These are phyloP conservation scores for Dromiciops gliroides DNA, from an alignment of 2,113 vertebrate genomes.

Conservation along the genomic window DNA sequence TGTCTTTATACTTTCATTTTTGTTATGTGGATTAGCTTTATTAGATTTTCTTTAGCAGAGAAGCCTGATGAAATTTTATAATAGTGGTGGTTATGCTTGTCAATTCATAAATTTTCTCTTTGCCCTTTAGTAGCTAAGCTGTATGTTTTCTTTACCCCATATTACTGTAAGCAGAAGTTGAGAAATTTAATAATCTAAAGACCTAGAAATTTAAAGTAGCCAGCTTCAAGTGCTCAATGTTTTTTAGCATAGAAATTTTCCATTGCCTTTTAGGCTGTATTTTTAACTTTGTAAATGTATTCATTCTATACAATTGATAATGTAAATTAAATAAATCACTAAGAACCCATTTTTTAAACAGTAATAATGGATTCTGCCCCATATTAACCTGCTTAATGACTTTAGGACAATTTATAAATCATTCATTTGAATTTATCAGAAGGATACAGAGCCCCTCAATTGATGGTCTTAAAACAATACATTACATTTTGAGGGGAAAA, in stretches of 20 bases:
- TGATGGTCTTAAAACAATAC: slow-evolving; percentile 1
- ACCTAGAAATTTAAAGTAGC: slow-evolving; percentile 27
- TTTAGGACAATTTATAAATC: slow-evolving; percentile 40
- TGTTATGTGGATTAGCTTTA: slow-evolving; percentile 23
- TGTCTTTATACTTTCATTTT: slow-evolving; percentile 51
- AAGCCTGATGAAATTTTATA: slow-evolving; percentile 30
- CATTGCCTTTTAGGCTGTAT: slow-evolving; percentile 31
- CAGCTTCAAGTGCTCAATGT: slow-evolving; percentile 30
- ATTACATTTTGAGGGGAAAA: neutral
- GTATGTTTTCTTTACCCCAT: slow-evolving; percentile 44
- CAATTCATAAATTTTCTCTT: slow-evolving; percentile 36
- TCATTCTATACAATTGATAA: slow-evolving; percentile 16
- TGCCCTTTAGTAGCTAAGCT: slow-evolving; percentile 15
- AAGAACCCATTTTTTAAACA: slow-evolving; percentile 21
- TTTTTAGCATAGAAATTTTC: slow-evolving; percentile 27
- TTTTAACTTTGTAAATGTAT: slow-evolving; percentile 45
- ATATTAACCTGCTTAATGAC: slow-evolving; percentile 11
- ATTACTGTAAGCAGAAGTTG: neutral
- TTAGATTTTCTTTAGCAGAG: slow-evolving; percentile 4
- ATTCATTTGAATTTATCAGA: neutral
- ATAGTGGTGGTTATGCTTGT: slow-evolving; percentile 29
- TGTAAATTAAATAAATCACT: slow-evolving; percentile 38
- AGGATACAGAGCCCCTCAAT: slow-evolving; percentile 12
- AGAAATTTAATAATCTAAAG: slow-evolving; percentile 6
- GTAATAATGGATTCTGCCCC: slow-evolving; percentile 7